Conservation (phyloP, 2,797 vertebrate species). For the Lepilemur septentrionalis region DNA sequence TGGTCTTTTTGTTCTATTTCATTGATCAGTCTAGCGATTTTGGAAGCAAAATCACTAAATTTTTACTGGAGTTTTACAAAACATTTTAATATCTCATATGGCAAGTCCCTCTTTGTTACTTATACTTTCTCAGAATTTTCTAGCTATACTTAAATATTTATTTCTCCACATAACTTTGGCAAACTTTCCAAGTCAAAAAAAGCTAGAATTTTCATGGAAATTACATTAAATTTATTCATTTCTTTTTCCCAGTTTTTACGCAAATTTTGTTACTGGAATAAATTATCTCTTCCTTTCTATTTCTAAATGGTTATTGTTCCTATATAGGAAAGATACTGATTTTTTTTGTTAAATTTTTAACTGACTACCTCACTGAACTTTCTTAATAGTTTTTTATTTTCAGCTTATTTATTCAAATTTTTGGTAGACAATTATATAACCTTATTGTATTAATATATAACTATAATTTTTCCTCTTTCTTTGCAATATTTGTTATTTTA, state of each 20-base stretch:
- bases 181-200: slow-evolving; percentile 7
- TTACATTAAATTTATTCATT: not conserved
- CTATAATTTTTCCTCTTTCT: not conserved
- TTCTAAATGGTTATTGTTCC: not conserved
- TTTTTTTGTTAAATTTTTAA: slow-evolving; percentile 2
- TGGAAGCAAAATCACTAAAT: not conserved
- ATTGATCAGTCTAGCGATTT: not conserved
- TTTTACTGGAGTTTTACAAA: not conserved
- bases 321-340: not conserved
- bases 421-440: not conserved
- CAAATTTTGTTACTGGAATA: not conserved
- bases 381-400: slow-evolving; percentile 18
- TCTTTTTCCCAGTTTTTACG: not conserved
- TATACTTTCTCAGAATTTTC: not conserved
- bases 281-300: not conserved
- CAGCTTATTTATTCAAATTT: slow-evolving; percentile 26
- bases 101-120: not conserved
- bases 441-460: not conserved
- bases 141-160: not conserved
- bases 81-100: not conserved
- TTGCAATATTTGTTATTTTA: not conserved
- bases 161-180: not conserved
- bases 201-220: not conserved
- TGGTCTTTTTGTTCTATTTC: not conserved
- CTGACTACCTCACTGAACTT: not conserved